These are phyloP conservation scores for Montipora foliosa DNA, from an alignment of 64 coral and sea anemone genomes.

Conservation along the genomic window DNA sequence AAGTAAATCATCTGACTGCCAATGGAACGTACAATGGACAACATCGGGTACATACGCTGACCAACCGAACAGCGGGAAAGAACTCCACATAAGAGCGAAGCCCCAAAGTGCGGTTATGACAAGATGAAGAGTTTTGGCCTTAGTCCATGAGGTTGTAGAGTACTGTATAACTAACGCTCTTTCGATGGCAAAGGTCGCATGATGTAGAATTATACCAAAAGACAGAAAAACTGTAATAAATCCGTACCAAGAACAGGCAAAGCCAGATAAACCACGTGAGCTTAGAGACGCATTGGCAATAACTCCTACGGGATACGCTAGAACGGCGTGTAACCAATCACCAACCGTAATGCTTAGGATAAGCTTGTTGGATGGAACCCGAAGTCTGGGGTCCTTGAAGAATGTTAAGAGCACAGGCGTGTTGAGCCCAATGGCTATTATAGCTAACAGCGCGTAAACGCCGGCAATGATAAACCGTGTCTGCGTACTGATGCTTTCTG, in stretches of 20 bases:
- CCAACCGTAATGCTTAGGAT: constrained; percentile 27
- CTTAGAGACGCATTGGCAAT: not conserved
- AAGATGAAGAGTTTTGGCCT: not conserved
- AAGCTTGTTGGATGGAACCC: not conserved
- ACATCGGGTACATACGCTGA: constrained; percentile 29
- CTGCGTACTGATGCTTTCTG: not conserved
- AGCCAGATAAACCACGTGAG: not conserved
- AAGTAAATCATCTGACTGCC: not conserved
- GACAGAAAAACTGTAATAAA: constrained; percentile 38
- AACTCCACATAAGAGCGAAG: constrained; percentile 19
- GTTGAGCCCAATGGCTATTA: constrained; percentile 11
- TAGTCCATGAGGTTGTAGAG: not conserved
- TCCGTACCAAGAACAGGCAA: not conserved
- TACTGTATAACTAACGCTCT: constrained; percentile 7
- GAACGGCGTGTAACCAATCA: constrained; percentile 28
- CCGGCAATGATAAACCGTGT: not conserved
- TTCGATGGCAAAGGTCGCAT: constrained; percentile 25
- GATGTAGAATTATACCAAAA: constrained; percentile 1
- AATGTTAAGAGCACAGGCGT: constrained; percentile 6
- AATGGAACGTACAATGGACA: not conserved
- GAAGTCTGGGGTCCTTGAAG: constrained; percentile 8
- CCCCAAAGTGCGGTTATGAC: not conserved
- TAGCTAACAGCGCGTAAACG: not conserved
- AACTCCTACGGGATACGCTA: constrained; percentile 27
- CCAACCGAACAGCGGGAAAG: constrained; percentile 36